These are phyloP conservation scores for Anas bernieri DNA, from an alignment of 2,797 vertebrate genomes.

Conservation along the genomic window DNA sequence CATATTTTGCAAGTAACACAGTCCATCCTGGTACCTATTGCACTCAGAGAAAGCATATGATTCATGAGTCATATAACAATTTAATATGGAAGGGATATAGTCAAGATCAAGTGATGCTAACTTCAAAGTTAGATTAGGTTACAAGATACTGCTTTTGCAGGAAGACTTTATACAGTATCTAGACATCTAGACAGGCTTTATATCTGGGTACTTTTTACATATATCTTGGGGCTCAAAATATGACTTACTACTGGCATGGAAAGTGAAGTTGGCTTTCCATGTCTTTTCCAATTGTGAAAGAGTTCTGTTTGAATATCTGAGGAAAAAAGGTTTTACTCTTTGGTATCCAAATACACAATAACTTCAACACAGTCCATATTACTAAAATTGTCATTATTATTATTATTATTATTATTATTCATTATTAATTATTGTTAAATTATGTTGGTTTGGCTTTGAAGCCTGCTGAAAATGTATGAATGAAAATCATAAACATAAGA, in stretches of 20 bases:
- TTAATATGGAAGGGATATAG: background rate
- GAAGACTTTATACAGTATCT: background rate
- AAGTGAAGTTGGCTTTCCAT: background rate
- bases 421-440: background rate
- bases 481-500: background rate
- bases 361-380: background rate
- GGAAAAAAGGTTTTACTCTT: background rate
- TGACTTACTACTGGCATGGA: background rate
- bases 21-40: background rate
- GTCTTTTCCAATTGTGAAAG: background rate
- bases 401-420: background rate
- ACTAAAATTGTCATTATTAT: background rate
- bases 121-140: background rate
- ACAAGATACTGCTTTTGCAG: background rate
- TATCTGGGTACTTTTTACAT: background rate
- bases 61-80: background rate
- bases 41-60: background rate
- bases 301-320: background rate
- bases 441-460: background rate
- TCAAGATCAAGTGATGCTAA: background rate
- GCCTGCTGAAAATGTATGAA: background rate
- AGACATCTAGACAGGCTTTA: background rate
- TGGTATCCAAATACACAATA: background rate
- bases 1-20: background rate
- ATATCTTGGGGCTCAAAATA: background rate